phyloP scores from a whole-genome alignment of 1,140 invertebrate genomes.

The Eurosta solidaginis region DNA sequence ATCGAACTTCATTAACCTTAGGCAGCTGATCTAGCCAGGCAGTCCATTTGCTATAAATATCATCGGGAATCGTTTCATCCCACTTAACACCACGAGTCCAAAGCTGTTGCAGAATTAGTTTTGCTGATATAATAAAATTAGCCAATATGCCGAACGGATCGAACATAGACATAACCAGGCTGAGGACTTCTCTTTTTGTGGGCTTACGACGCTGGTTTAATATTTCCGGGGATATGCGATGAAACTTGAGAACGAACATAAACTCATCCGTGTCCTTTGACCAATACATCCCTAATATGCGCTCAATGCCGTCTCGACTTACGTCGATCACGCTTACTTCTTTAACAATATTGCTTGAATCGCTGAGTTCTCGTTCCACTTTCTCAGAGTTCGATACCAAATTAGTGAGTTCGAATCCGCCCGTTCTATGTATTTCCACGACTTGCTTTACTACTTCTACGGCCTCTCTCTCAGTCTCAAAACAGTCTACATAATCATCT shows the following conservation, averaged over 20 bases:
- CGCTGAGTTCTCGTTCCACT: too few relatives aligned
- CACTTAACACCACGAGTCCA: constrained; percentile 2
- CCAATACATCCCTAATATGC: constrained; percentile 35
- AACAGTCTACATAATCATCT: too few relatives aligned
- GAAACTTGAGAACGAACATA: constrained; percentile 33
- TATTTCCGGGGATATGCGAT: not conserved
- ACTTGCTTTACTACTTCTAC: constrained; percentile 41
- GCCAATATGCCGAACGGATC: not conserved
- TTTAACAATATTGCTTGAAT: too few relatives aligned
- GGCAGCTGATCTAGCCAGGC: not conserved
- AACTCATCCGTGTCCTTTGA: constrained; percentile 27
- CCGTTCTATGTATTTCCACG: constrained; percentile 42
- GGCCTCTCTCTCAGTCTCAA: constrained; percentile 39
- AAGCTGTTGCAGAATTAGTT: not conserved
- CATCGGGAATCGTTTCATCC: not conserved
- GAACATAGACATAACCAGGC: constrained; percentile 33
- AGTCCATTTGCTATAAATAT: not conserved
- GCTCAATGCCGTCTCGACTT: not conserved
- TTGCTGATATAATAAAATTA: not conserved
- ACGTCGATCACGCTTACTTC: not conserved
- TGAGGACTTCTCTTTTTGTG: constrained; percentile 45
- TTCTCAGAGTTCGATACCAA: too few relatives aligned
- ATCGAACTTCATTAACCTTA: not conserved
- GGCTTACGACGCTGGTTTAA: constrained; percentile 34
- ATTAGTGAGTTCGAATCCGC: constrained; percentile 39